These are phyloP conservation scores for Malurus splendens DNA, from an alignment of 2,797 vertebrate genomes.

Conservation along the genomic window DNA sequence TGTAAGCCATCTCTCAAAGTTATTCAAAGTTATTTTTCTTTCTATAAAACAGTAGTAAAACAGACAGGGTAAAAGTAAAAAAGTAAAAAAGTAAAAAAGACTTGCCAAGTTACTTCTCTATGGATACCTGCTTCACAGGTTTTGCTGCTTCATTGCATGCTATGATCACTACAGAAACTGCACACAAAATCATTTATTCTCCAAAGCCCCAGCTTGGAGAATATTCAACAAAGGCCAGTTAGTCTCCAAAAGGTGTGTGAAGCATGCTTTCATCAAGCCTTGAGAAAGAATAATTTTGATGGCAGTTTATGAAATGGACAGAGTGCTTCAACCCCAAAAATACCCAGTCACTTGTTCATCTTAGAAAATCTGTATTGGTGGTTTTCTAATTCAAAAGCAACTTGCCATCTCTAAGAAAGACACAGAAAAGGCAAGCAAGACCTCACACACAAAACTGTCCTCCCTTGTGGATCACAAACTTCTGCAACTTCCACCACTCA, in stretches of 20 bases:
- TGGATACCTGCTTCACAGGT: not conserved
- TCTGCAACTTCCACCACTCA: not conserved
- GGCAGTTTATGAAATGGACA: not conserved
- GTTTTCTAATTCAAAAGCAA: not conserved
- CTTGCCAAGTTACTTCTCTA: not conserved
- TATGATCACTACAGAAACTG: not conserved
- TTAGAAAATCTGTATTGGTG: not conserved
- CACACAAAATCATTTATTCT: not conserved
- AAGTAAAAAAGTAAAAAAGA: not conserved
- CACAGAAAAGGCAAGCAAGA: not conserved
- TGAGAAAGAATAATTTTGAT: not conserved
- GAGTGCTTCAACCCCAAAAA: not conserved
- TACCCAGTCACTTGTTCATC: not conserved
- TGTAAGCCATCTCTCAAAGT: not conserved
- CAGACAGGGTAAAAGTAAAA: not conserved
- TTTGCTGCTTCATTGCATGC: not conserved
- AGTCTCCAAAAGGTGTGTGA: not conserved
- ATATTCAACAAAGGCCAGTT: not conserved
- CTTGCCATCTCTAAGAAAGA: not conserved
- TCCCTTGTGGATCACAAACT: not conserved
- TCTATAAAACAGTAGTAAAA: not conserved
- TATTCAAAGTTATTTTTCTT: not conserved
- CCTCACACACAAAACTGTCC: not conserved
- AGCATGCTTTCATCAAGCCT: not conserved
- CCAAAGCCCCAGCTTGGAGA: not conserved